Conservation (phyloP, 2,888 invertebrate genomes). For the Mantis religiosa region DNA sequence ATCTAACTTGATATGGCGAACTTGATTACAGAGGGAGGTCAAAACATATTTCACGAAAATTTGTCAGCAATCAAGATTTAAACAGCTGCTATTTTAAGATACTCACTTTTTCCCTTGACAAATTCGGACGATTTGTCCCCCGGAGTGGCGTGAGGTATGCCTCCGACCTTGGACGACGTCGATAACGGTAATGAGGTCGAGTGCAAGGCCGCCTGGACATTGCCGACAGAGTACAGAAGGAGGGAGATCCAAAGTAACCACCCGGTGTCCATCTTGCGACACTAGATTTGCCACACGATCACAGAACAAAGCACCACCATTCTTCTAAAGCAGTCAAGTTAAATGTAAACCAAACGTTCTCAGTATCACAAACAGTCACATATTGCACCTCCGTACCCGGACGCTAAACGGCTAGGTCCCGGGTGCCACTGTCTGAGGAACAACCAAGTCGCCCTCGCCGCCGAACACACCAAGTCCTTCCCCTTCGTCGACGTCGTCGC, state of each 20-base stretch:
- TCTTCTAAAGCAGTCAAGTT: not conserved
- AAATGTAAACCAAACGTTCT: not conserved
- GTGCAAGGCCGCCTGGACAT: not conserved
- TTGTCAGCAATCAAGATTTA: not conserved
- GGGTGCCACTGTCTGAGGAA: not conserved
- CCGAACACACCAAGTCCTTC: not conserved
- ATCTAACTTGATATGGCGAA: too few relatives aligned
- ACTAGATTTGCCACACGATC: not conserved
- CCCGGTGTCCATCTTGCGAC: not conserved
- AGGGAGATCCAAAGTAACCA: not conserved
- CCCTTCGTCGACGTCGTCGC: not conserved
- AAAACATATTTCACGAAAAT: not conserved
- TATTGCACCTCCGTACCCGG: not conserved
- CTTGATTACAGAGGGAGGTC: too few relatives aligned
- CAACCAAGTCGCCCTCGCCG: not conserved
- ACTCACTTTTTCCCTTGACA: constrained; percentile 77
- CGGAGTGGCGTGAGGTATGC: not conserved
- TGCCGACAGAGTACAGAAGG: not conserved
- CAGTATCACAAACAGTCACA: not conserved
- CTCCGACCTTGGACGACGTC: not conserved
- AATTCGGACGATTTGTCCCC: constrained; percentile 54
- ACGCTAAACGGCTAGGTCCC: not conserved
- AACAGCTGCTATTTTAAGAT: not conserved
- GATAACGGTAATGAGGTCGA: not conserved
- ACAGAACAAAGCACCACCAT: not conserved